Evolutionary conservation across 2,113 vertebrate species (phyloP).

Genomic region (Protobothrops flavoviridis): DNA sequence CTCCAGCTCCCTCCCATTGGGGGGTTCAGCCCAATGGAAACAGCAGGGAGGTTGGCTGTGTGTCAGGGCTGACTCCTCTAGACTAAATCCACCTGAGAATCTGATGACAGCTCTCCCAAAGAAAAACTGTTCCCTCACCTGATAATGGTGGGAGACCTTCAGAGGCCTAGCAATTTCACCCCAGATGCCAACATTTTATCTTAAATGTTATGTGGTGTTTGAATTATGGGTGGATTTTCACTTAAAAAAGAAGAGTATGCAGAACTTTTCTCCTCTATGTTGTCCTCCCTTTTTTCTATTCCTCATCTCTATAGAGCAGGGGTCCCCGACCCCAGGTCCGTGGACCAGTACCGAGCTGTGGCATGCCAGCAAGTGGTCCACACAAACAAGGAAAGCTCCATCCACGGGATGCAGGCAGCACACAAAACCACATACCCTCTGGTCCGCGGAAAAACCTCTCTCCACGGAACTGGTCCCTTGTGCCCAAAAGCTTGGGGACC

Average conservation of each 20-base stretch:
- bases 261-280: constrained; percentile 60
- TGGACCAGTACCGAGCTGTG: too few species aligned
- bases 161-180: constrained; percentile 36
- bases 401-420: too few species aligned
- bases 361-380: too few species aligned
- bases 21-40: not conserved
- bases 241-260: constrained; percentile 69
- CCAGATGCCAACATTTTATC: constrained; percentile 61
- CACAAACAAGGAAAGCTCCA: too few species aligned
- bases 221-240: constrained; percentile 80
- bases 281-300: constrained; percentile 46
- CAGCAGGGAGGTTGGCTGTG: not conserved
- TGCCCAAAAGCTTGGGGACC: too few species aligned
- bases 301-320: constrained; percentile 61
- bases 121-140: not conserved
- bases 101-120: not conserved
- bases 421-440: too few species aligned
- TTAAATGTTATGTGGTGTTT: constrained; percentile 64
- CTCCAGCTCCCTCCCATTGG: not conserved
- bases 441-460: too few species aligned
- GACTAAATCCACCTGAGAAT: not conserved
- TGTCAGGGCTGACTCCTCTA: not conserved
- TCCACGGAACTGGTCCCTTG: too few species aligned
- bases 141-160: not conserved
- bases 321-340: too few species aligned